Evolutionary conservation across 2,113 vertebrate genomes (phyloP), one percentile per base, ranked within the genome.

Genomic region (Crypturellus undulatus): DNA sequence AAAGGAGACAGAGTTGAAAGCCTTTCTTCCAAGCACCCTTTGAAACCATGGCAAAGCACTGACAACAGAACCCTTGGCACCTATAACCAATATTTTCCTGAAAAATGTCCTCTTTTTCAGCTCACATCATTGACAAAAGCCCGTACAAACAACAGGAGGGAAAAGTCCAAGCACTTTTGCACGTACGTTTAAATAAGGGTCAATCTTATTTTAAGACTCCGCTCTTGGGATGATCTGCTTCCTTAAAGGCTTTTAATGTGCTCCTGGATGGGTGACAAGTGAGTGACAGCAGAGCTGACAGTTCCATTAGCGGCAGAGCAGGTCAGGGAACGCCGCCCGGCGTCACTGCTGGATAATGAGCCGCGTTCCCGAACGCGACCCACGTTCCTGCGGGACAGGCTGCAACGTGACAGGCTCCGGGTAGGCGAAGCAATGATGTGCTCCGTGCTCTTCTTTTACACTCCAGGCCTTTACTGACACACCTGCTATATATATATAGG

Each of bases 291-390:
- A 2, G 47, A 83, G 36, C 94, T 97, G 97, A 97, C 96, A 97
- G 96, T 83, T 97, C 96, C 94, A 97, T 98, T 98, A 98, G 81
- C 92, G 89, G 69, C 60, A 94, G 88, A 94, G 68, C 62, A 95
- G 93, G 90, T 94, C 12, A 86, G 91, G 1, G 9, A 95, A 89
- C 63, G 75, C 82, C 75, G 76, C 4, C 4, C 56, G 81, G 60
- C 92, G 80, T 75, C 84, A 93, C 96, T 91, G 96, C 70, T 67
- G 90, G 92, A 93, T 97, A 97, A 97, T 36, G 51, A 97, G 93
- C 79, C 72, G 88, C 58, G 65, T 91, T 97, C 95, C 93, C 4
- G 47, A 90, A 82, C 36, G 54, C 90, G 97, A 93, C 92, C 93
- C 80, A 90, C 87, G 96, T 96, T 95, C 94, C 69, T 75, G 88